phyloP scores from a whole-genome alignment of 2,113 vertebrate species.

The Hypocryptadius cinnamomeus region DNA sequence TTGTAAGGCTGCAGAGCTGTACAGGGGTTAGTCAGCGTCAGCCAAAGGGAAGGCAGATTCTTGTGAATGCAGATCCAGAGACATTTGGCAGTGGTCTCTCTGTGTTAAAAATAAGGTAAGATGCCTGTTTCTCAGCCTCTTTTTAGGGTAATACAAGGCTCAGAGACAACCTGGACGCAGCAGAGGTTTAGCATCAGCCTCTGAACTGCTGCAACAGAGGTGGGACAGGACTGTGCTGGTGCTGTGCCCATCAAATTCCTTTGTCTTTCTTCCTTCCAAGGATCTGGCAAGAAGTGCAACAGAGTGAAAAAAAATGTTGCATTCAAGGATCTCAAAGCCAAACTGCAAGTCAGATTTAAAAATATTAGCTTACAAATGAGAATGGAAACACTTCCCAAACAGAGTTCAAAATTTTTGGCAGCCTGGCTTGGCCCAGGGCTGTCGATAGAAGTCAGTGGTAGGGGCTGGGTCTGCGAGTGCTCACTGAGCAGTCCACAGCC shows the following conservation, averaged over 20 bases:
- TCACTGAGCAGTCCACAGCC: neutral
- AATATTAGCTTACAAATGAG: neutral
- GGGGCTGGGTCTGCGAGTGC: neutral
- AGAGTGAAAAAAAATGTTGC: neutral
- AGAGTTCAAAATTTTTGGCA: constrained; percentile 1
- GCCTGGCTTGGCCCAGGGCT: neutral
- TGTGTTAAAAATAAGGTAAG: neutral
- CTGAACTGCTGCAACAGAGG: neutral
- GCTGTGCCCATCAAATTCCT: neutral
- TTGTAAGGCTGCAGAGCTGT: neutral
- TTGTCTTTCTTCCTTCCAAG: neutral
- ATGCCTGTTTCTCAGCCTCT: neutral
- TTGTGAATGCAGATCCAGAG: neutral
- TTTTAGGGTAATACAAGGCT: neutral
- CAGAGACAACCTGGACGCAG: neutral
- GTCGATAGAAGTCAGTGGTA: neutral
- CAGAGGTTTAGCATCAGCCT: neutral
- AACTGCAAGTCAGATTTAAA: neutral
- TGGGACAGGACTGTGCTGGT: neutral
- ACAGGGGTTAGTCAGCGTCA: neutral
- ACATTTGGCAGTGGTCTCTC: neutral
- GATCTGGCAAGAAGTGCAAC: neutral
- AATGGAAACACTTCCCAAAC: neutral
- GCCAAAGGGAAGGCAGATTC: neutral
- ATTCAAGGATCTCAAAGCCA: neutral